Conservation (phyloP, 2,113 vertebrate genomes). For the Hystrix brachyura region DNA sequence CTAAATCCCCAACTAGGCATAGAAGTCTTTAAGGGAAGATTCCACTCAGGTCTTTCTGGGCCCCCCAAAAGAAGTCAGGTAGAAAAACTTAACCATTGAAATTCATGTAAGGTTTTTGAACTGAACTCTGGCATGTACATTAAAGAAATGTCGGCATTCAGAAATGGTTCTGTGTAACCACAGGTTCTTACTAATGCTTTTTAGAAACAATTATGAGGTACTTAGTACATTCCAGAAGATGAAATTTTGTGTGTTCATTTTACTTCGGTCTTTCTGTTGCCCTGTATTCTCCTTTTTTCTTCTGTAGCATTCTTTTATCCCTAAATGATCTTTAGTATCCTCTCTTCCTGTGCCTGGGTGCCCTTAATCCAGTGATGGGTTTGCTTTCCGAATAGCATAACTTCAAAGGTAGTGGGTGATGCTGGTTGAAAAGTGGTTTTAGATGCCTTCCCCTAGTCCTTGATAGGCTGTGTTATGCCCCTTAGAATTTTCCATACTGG, state of each 20-base stretch:
- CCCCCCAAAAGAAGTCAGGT: background rate
- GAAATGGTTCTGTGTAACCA: background rate
- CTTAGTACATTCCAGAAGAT: background rate
- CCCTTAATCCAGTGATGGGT: background rate
- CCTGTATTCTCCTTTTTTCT: background rate
- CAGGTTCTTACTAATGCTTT: background rate
- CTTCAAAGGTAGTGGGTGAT: constrained; percentile 10
- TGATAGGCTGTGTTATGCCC: background rate
- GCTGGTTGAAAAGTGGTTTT: background rate
- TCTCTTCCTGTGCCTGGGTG: background rate
- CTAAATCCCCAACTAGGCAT: background rate
- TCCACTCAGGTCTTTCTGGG: background rate
- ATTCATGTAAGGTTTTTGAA: constrained; percentile 15
- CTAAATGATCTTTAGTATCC: background rate
- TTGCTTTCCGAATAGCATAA: background rate
- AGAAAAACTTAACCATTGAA: constrained; percentile 21
- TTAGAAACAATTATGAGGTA: background rate
- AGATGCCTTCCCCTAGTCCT: background rate
- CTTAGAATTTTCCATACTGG: background rate
- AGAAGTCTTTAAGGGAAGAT: background rate
- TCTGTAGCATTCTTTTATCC: background rate
- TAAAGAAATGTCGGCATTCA: constrained; percentile 1
- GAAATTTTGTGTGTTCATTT: background rate
- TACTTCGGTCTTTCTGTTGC: background rate
- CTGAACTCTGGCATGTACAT: background rate